Conservation (phyloP, 2,888 invertebrate species). For the Xestia xanthographa region DNA sequence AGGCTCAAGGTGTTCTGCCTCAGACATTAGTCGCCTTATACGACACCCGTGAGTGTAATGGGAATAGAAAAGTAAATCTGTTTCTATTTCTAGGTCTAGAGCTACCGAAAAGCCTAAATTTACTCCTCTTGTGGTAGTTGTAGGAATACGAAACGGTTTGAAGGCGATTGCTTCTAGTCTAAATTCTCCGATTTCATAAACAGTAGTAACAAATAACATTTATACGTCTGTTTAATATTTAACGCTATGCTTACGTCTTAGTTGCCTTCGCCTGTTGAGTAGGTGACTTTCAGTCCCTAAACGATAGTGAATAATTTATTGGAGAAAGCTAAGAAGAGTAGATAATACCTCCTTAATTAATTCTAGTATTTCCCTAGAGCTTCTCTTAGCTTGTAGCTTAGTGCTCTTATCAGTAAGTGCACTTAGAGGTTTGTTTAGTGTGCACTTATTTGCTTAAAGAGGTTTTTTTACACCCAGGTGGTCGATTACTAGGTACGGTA, state of each 20-base stretch:
- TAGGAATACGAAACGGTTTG: not conserved
- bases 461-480: not conserved
- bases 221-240: too few species aligned
- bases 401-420: not conserved
- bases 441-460: too few species aligned
- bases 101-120: too few species aligned
- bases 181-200: not conserved
- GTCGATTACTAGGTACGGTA: not conserved
- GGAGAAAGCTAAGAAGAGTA: not conserved
- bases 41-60: too few species aligned
- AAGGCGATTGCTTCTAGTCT: not conserved
- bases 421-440: not conserved
- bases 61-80: too few species aligned
- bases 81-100: too few species aligned
- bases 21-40: too few species aligned
- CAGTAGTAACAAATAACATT: not conserved
- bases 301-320: conserved; percentile 12
- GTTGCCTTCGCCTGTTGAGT: not conserved
- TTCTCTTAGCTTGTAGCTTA: not conserved
- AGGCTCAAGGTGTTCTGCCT: too few species aligned
- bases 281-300: not conserved
- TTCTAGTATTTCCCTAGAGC: conserved; percentile 17
- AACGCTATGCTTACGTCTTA: not conserved
- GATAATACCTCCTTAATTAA: not conserved
- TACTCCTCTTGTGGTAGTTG: too few species aligned